A percentile compares a stretch with the other conserved stretches of the same genome.
phyloP scores from a whole-genome alignment of 2,797 vertebrate genomes.

The Trachops cirrhosus region DNA sequence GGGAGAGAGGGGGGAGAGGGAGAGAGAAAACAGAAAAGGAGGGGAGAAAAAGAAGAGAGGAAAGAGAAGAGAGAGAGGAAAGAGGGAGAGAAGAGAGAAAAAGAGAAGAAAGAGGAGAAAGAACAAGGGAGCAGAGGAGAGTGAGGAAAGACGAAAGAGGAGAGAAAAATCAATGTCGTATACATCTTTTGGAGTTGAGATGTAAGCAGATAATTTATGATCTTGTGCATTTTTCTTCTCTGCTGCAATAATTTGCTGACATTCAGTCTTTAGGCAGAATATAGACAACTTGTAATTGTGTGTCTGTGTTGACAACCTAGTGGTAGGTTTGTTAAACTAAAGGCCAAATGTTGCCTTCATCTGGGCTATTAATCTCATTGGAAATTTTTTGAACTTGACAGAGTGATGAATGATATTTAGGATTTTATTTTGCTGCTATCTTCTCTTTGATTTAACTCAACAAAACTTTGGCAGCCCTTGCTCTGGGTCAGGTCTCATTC shows the following conservation, averaged over 20 bases:
- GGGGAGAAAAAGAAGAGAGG: background rate
- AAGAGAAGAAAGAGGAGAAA: background rate
- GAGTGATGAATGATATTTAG: background rate
- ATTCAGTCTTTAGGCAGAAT: background rate
- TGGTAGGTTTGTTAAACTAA: slow-evolving; percentile 23
- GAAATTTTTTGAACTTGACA: slow-evolving; percentile 25
- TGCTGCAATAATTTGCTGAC: background rate
- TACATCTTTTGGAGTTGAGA: background rate
- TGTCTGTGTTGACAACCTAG: background rate
- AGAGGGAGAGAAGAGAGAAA: background rate
- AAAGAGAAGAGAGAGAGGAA: background rate
- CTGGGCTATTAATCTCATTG: background rate
- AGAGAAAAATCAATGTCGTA: background rate
- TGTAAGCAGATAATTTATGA: background rate
- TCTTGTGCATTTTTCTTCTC: background rate
- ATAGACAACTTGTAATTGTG: background rate
- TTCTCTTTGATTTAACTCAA: slow-evolving; percentile 32
- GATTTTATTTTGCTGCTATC: slow-evolving; percentile 8
- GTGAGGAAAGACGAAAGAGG: background rate
- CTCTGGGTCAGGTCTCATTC: background rate
- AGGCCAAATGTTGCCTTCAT: background rate
- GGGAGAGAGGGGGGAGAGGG: too few relatives aligned
- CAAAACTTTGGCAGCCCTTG: background rate
- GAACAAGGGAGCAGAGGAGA: background rate
- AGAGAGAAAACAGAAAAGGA: too few relatives aligned